phyloP scores from a whole-genome alignment of 2,888 invertebrate species.

The Parnassius apollo region DNA sequence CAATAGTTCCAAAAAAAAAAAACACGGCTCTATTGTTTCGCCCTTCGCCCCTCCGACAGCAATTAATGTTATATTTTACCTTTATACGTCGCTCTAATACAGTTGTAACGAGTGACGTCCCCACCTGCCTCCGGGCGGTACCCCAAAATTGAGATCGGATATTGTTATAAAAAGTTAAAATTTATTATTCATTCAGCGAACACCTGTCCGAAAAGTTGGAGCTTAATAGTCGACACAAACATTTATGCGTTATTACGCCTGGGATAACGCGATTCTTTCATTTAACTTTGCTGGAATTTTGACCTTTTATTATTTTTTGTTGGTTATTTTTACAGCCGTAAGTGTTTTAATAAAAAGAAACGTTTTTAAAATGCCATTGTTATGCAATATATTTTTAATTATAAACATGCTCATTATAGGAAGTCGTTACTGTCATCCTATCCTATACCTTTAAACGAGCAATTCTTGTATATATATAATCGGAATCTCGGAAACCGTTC shows the following conservation, averaged over 20 bases:
- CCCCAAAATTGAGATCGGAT: conserved; percentile 26
- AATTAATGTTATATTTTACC: conserved; percentile 76
- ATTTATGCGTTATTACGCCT: conserved; percentile 20
- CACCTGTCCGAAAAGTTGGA: conserved; percentile 23
- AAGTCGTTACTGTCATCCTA: too few species aligned
- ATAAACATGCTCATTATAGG: too few species aligned
- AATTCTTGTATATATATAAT: too few species aligned
- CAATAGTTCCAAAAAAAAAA: conserved; percentile 72
- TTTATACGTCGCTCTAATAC: conserved; percentile 50
- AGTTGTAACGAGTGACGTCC: conserved; percentile 34
- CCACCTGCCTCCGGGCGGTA: conserved; percentile 37
- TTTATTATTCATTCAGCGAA: conserved; percentile 26
- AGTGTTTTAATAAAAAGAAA: too few species aligned
- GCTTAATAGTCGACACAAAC: conserved; percentile 14
- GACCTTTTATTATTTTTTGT: conserved; percentile 4
- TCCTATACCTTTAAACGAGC: too few species aligned
- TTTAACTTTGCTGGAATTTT: conserved; percentile 15
- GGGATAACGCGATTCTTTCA: conserved; percentile 20
- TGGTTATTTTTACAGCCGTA: conserved; percentile 7
- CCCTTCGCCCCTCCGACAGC: conserved; percentile 63
- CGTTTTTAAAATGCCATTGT: too few species aligned
- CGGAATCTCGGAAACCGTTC: too few species aligned
- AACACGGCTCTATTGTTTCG: conserved; percentile 56
- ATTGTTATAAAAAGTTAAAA: conserved; percentile 31
- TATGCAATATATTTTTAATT: too few species aligned